phyloP scores from a whole-genome alignment of 1,140 invertebrate species.

The Papilio helenus region DNA sequence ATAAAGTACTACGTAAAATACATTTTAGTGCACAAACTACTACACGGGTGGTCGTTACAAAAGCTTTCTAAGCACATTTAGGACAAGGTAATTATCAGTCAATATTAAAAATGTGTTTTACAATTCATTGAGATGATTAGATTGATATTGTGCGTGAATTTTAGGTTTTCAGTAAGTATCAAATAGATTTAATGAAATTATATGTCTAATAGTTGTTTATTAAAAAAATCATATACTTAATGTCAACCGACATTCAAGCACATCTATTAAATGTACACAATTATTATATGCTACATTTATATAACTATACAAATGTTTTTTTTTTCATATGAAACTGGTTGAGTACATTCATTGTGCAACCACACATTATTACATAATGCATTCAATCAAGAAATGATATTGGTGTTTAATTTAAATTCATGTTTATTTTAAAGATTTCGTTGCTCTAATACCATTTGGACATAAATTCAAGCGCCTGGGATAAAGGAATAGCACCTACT shows the following conservation, averaged over 20 bases:
- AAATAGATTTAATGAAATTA: conserved; percentile 11
- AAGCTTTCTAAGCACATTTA: conserved; percentile 51
- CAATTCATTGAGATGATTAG: conserved; percentile 35
- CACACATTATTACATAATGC: background rate
- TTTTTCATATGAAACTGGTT: conserved; percentile 8
- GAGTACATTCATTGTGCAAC: conserved; percentile 19
- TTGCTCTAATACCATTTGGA: conserved; percentile 8
- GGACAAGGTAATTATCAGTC: conserved; percentile 56
- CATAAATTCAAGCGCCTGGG: background rate
- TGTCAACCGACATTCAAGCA: conserved; percentile 7
- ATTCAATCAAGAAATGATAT: background rate
- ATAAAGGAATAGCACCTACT: background rate
- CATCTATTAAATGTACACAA: background rate
- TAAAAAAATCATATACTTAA: conserved; percentile 12
- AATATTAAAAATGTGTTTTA: conserved; percentile 46
- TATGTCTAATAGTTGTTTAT: conserved; percentile 9
- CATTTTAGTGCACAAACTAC: conserved; percentile 39
- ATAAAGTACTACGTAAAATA: conserved; percentile 33
- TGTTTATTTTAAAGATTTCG: background rate
- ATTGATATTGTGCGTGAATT: conserved; percentile 31
- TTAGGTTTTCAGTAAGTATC: conserved; percentile 8
- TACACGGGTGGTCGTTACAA: conserved; percentile 32
- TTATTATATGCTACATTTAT: background rate
- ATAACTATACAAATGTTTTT: background rate
- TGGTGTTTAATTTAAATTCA: background rate